These are phyloP conservation scores for Crambe crambe DNA, from an alignment of 37 sponge, comb jelly and placozoan genomes.

Conservation along the genomic window DNA sequence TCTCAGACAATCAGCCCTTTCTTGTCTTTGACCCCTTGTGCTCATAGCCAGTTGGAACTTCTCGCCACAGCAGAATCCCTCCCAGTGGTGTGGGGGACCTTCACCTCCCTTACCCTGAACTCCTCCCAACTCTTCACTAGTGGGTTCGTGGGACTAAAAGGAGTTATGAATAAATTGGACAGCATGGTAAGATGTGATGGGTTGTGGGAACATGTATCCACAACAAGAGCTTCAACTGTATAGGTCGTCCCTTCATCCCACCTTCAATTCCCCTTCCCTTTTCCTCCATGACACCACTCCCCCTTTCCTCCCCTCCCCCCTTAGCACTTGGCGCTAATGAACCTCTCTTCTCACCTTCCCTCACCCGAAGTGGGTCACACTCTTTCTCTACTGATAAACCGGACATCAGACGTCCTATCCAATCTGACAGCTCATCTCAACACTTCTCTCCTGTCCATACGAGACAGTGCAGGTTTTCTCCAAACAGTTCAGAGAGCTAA, in stretches of 20 bases:
- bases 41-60: conserved; percentile 6
- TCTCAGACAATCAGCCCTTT: background rate
- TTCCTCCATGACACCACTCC: background rate
- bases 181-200: conserved; percentile 5
- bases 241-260: conserved; percentile 3
- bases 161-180: background rate
- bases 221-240: background rate
- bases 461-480: conserved; percentile 2
- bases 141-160: conserved; percentile 2
- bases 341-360: conserved; percentile 3
- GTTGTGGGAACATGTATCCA: background rate
- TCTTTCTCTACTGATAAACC: too few relatives aligned
- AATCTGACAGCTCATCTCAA: background rate
- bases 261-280: background rate
- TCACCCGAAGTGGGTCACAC: background rate
- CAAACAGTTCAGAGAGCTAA: background rate
- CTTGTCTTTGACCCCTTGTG: background rate
- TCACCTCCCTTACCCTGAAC: conserved; percentile 8
- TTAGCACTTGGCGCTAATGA: background rate
- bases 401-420: background rate
- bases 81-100: conserved; percentile 3
- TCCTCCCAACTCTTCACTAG: conserved; percentile 9
- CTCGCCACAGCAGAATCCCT: background rate
- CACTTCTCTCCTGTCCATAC: background rate
- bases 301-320: background rate